phyloP scores from a whole-genome alignment of 1,140 invertebrate species.

The silkworm (Bombyx mori) region ASM3026992v2 NC_085131.1:3564001-3564500 shows the following conservation, averaged over 20 bases:
- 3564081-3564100: too few species aligned
- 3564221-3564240: conserved; percentile 81
- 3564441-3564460: conserved; percentile 45
- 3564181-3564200: too few species aligned
- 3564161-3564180: too few species aligned
- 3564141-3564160: too few species aligned
- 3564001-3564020: too few species aligned
- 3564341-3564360: conserved; percentile 88
- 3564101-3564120: too few species aligned
- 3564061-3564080: too few species aligned
- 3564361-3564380: conserved; percentile 85
- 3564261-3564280: conserved; percentile 92
- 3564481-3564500: conserved; percentile 29
- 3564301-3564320: conserved; percentile 96
- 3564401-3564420: conserved; percentile 71
- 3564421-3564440: conserved; percentile 48
- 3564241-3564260: conserved; percentile 96
- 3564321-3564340: conserved; percentile 77
- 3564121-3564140: too few species aligned
- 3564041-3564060: too few species aligned
- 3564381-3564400: conserved; percentile 93
- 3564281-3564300: conserved; percentile 96
- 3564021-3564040: too few species aligned
- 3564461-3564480: conserved; percentile 48
- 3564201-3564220: conserved; percentile 13